Base-by-base conservation (phyloP, 2,797 vertebrate genomes). In the Propithecus perrieri region DNA sequence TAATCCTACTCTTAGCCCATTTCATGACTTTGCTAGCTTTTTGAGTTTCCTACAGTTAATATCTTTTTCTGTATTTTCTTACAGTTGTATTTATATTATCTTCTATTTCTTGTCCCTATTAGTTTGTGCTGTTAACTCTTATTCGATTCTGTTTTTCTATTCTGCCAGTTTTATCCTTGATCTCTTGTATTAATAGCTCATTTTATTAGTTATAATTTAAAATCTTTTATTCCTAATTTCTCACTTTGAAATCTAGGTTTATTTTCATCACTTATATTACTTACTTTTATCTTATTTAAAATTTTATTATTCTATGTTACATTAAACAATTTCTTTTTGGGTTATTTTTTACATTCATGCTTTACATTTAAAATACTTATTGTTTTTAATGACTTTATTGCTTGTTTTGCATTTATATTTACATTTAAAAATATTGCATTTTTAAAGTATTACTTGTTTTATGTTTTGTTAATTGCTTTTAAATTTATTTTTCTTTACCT, bases 161-260 rank as follows among this genome's bases (percentile, higher is more conserved):
- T 88, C 71, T 55, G 14, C 24, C 69, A n/a, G 46, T 69, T 96
- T 95, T 86, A 59, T 2, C 28, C 3, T 59, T 20, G 85, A 75
- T 63, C 12, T 71, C 53, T 90, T 87, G 11, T 59, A 85, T 59
- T 33, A 74, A 57, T 65, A 79, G n/a, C 13, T 89, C 7, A 79
- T 85, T 80, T 85, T 72, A n/a, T 87, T 78, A 43, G 41, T 65
- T 86, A 38, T 76, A 93, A 80, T 90, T 81, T 18, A 61, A 94
- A 80, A 55, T 0, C 30, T 75, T 69, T 81, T 69, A 59, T 69
- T 67, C 24, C 22, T 89, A 85, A 75, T 80, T 80, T 89, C 11
- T 81, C 75, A 57, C 41, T 76, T 94, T 80, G 50, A 80, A 85
- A 28, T 79, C 18, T 35, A 85, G 41, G 12, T 30, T 95, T 80